Evolutionary conservation across 2,113 vertebrate species (phyloP).

Genomic region (Hipposideros armiger): DNA sequence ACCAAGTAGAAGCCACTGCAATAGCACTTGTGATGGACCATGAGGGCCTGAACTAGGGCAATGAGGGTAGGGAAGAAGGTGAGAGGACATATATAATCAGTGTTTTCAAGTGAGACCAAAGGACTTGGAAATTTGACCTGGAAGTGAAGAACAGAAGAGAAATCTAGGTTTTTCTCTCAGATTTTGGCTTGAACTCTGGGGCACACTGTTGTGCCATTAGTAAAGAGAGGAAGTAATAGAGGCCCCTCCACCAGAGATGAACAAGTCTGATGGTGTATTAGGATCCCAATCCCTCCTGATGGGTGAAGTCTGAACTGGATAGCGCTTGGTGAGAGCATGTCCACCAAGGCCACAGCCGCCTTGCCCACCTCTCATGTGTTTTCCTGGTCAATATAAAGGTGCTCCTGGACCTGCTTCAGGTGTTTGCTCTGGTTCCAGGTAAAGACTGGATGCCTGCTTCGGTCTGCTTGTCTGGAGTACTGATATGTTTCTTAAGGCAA

Average conservation of each 20-base stretch:
- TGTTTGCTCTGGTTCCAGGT: neutral
- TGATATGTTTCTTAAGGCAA: neutral
- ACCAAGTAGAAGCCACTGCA: neutral
- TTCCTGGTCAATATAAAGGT: neutral
- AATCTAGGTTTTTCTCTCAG: neutral
- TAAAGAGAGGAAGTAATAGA: neutral
- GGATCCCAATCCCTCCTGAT: neutral
- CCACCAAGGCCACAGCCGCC: neutral
- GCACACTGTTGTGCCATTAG: neutral
- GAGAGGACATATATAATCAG: neutral
- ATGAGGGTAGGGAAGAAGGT: neutral
- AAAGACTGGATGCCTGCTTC: no score
- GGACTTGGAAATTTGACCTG: neutral
- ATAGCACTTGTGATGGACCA: neutral
- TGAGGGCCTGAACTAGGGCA: neutral
- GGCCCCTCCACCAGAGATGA: neutral
- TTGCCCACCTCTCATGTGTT: neutral
- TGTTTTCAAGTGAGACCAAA: neutral
- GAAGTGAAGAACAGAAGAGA: neutral
- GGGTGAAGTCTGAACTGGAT: neutral
- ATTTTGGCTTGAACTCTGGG: neutral
- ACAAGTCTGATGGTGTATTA: neutral
- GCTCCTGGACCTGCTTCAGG: neutral
- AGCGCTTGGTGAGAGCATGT: neutral
- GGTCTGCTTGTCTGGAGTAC: neutral